These are phyloP conservation scores for Dryocosmus kuriphilus DNA, from an alignment of 2,888 invertebrate genomes.

Conservation along the genomic window DNA sequence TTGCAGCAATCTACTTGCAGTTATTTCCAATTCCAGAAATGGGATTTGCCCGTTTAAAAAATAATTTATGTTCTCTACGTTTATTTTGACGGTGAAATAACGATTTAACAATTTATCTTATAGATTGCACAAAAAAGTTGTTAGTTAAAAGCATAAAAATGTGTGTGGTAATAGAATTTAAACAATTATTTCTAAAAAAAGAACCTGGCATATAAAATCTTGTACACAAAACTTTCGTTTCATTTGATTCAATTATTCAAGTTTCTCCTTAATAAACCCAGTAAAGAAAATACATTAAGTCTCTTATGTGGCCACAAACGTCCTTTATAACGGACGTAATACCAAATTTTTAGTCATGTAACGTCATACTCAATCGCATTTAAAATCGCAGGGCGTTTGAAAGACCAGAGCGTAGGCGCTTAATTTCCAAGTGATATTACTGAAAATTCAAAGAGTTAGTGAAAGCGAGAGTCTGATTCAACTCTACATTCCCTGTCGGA, in stretches of 20 bases:
- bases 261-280: background rate
- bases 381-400: background rate
- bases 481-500: conserved; percentile 13
- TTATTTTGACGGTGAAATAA: background rate
- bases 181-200: background rate
- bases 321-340: background rate
- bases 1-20: background rate
- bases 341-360: background rate
- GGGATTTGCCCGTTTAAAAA: background rate
- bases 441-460: conserved; percentile 4
- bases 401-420: background rate
- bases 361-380: background rate
- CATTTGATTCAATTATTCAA: background rate
- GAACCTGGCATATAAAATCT: background rate
- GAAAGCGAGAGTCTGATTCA: conserved; percentile 15
- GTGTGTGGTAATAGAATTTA: background rate
- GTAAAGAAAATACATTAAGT: background rate
- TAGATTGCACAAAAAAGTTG: background rate
- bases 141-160: background rate
- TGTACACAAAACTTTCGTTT: background rate
- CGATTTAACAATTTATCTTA: background rate
- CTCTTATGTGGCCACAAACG: background rate
- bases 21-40: background rate
- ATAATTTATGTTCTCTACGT: background rate
- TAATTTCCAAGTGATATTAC: conserved; percentile 8